A percentile compares a stretch with the other conserved stretches of the same genome.
These are phyloP conservation scores for Rallus crepitans DNA, from an alignment of 2,797 vertebrate genomes.

Conservation along the genomic window DNA sequence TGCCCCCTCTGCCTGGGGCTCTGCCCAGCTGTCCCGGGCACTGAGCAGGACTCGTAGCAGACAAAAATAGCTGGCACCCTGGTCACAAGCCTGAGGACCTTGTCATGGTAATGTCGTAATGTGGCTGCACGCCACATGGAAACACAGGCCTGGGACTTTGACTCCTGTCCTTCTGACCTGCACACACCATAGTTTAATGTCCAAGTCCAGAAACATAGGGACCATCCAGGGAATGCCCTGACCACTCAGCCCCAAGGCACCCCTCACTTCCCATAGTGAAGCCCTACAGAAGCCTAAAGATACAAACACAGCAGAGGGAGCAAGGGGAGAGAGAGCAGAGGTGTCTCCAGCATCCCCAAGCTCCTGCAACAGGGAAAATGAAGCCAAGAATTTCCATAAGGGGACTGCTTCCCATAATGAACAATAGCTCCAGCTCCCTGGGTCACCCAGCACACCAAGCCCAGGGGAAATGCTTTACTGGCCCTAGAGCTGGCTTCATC, in stretches of 20 bases:
- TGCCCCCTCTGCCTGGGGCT: background rate
- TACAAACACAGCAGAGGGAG: background rate
- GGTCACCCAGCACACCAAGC: background rate
- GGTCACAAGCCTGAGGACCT: background rate
- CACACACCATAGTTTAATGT: accelerated
- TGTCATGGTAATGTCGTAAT: background rate
- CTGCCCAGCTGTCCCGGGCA: background rate
- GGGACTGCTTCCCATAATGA: background rate
- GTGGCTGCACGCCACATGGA: background rate
- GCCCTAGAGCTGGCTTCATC: background rate
- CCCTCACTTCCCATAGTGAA: background rate
- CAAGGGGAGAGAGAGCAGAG: background rate
- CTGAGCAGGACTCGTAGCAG: background rate
- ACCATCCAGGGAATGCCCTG: background rate
- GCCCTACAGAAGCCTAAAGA: background rate
- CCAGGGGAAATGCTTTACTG: background rate
- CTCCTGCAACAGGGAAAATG: background rate
- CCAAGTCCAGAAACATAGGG: accelerated
- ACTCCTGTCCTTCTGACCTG: background rate
- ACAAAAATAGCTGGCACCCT: background rate
- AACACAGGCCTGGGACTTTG: background rate
- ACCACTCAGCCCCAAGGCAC: background rate
- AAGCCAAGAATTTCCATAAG: background rate
- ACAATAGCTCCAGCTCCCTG: background rate
- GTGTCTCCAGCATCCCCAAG: accelerated